Evolutionary conservation across 2,797 vertebrate species (phyloP), one percentile per base, ranked within the genome.

Genomic region (Chiloscyllium punctatum): DNA sequence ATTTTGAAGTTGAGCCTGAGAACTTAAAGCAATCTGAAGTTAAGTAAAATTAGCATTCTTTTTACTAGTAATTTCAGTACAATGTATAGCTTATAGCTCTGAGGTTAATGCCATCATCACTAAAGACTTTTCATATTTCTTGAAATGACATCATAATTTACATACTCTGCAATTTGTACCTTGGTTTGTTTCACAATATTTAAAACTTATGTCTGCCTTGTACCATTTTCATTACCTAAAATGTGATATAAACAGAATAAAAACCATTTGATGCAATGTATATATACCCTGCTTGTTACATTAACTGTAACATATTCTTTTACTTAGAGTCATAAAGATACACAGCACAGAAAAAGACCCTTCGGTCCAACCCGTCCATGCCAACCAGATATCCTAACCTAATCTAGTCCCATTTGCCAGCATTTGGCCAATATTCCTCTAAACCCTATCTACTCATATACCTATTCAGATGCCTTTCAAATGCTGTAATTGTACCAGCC

Each of bases 221-320:
- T 62, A 66, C 53, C 33, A 88, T 57, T 90, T 90, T 33, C 62
- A 16, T 90, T 90, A 90, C 57, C 30, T 90, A 90, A 90, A 90
- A 90, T 90, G 57, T 90, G 86, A 88, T 30, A 90, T 62, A 62
- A 33, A 90, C 53, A 62, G 87, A 66, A 90, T 88, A 66, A 90
- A 62, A 90, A 62, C 13, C 53, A n/a, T 90, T 90, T 53, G 57
- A 62, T 90, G 57, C 25, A 66, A 66, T 33, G 33, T 33, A 53
- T 87, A 87, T 33, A 90, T 90, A 84, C 87, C 57, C 87, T 53
- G 87, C 30, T 84, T n/a, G 57, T 66, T 88, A 88, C 11, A 88
- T 62, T 90, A 90, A 90, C 57, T 62, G 87, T 90, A 62, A 90
- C 57, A 8, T 30, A 90, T 33, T 57, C 33, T 88, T 88, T 53